phyloP scores from a whole-genome alignment of 2,888 invertebrate genomes.

The Omphaloscelis lunosa region DNA sequence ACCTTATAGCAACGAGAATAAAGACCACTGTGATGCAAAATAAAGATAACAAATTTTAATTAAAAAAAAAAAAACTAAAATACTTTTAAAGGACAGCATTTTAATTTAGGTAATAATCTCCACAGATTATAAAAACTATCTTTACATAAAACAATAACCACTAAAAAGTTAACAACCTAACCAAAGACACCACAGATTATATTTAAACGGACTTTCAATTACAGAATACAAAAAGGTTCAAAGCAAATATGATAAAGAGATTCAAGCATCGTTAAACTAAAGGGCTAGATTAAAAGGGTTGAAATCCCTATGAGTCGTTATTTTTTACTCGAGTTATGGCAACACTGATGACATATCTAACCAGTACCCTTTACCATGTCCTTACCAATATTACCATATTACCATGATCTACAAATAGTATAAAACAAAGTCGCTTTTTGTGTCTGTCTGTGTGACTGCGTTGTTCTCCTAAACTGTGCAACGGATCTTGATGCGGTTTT shows the following conservation, averaged over 20 bases:
- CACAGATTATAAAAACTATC: neutral
- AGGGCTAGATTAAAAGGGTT: slow-evolving; percentile 35
- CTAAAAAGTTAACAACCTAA: neutral
- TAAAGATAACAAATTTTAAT: too few relatives aligned
- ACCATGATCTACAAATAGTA: neutral
- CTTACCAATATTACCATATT: too few relatives aligned
- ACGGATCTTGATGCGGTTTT: neutral
- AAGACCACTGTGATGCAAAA: neutral
- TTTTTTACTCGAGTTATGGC: slow-evolving; percentile 51
- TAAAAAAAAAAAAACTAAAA: too few relatives aligned
- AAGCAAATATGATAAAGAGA: slow-evolving; percentile 25
- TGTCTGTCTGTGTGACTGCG: neutral
- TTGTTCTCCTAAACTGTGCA: neutral
- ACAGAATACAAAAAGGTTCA: slow-evolving; percentile 23
- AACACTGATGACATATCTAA: slow-evolving; percentile 39
- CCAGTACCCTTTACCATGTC: slow-evolving; percentile 5
- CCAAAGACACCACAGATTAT: slow-evolving; percentile 6
- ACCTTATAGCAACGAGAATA: neutral
- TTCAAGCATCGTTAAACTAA: slow-evolving; percentile 29
- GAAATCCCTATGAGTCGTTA: slow-evolving; percentile 22
- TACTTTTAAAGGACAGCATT: neutral
- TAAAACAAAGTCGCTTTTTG: neutral
- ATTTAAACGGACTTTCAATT: slow-evolving; percentile 25
- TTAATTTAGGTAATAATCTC: too few relatives aligned
- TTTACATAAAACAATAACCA: slow-evolving; percentile 5